phyloP scores from a whole-genome alignment of 2,113 vertebrate genomes.

The Ctenomys sociabilis region DNA sequence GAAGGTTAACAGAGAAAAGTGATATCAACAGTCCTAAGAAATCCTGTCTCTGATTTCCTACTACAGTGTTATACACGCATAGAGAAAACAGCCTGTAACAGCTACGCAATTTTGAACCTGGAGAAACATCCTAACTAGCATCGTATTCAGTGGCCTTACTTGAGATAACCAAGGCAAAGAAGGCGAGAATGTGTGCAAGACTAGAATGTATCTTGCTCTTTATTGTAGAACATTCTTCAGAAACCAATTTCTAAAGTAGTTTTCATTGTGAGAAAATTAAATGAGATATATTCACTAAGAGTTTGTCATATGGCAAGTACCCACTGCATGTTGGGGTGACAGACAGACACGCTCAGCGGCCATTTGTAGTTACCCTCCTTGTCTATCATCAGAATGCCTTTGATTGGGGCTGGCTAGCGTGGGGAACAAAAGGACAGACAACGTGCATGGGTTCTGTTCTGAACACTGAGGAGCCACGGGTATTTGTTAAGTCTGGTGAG shows the following conservation, averaged over 20 bases:
- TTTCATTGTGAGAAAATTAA: neutral
- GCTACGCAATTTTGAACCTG: neutral
- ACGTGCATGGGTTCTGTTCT: neutral
- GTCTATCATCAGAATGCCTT: neutral
- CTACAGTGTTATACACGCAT: neutral
- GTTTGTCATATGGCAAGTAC: neutral
- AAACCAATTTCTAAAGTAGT: neutral
- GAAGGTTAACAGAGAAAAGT: constrained; percentile 1
- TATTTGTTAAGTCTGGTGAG: neutral
- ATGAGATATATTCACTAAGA: neutral
- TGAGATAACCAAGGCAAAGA: neutral
- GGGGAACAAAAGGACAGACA: constrained; percentile 41
- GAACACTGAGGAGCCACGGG: neutral
- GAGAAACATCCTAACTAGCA: neutral
- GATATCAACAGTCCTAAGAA: neutral
- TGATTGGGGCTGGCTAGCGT: neutral
- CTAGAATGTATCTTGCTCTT: neutral
- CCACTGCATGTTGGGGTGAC: neutral
- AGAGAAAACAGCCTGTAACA: neutral
- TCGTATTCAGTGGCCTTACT: neutral
- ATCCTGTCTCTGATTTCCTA: neutral
- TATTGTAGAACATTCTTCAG: neutral
- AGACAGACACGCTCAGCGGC: neutral
- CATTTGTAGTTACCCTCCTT: neutral
- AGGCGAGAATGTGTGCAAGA: neutral